Evolutionary conservation across 2,113 vertebrate species (phyloP), one percentile per base, ranked within the genome.

Genomic region (Todiramphus chloris): DNA sequence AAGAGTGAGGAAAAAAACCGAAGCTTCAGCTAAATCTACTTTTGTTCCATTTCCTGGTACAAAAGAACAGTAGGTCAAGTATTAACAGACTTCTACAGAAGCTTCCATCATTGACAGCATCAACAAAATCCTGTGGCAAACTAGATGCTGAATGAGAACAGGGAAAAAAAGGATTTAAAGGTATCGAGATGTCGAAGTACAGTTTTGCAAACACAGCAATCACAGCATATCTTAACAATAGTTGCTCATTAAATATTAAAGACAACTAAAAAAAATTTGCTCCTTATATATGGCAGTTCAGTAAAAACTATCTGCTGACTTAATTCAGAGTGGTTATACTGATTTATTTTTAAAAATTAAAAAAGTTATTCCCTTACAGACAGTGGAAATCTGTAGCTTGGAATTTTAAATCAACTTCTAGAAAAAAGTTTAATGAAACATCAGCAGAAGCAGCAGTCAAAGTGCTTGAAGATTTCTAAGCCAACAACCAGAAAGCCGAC

Each of bases 341-440:
- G 16, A 59, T 58, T 83, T 30, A 72, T 55, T 93, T 91, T 62
- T 62, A 19, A 64, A 83, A 90, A 83, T 63, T 27, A 72, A 85
- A 81, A 81, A 77, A 83, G 14, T n/a, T 77, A 60, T 33, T 75
- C 51, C 60, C 64, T 83, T 64, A 83, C 50, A 94, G 31, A 78
- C 28, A 66, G 25, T 33, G 25, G 68, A 92, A 90, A 86, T 72
- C 37, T 81, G 46, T 64, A 92, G 51, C 39, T 56, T 10, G 1
- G 48, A 87, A 83, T 92, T 94, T 92, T 92, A 94, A 81, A 66
- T 95, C 67, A 83, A 55, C 44, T 90, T 72, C 59, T 51, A 93
- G 46, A 80, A 95, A 90, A 77, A 87, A 25, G 50, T 66, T 90
- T 91, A 77, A 91, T 74, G 78, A 59, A 94, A 53, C n/a, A 73